Evolutionary conservation across 2,888 invertebrate species (phyloP), one percentile per base, ranked within the genome.

Genomic region (Hyalella azteca): DNA sequence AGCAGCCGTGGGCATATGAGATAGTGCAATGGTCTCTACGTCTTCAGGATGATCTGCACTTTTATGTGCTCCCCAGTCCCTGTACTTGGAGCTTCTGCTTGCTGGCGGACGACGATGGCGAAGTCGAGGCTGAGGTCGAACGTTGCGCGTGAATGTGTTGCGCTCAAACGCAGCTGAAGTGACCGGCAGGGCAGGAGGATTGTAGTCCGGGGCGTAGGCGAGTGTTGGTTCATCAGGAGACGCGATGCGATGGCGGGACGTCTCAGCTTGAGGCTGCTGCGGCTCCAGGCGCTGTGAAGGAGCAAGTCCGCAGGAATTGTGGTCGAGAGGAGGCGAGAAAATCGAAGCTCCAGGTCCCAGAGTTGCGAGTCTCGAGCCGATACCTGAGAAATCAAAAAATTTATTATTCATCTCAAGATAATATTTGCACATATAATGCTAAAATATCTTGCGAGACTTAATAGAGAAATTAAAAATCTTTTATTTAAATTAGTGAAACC

Each of bases 31-130:
- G 39, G 22, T 36, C 39, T 66, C 66, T n/a, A 32, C 66, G 32
- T 36, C 66, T 5, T 66, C 66, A 22, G 13, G 3, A 7, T 36
- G 19, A 66, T 66, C 66, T n/a, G 32, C 39, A 13, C 66, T 11
- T 19, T 36, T 66, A 4, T 32, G 36, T 5, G 66, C 36, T 7
- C 36, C 29, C 66, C 66, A 66, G 29, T 66, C 66, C 66, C 66
- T 66, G 39, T 66, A 66, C 66, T 66, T 66, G 66, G 66, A 66
- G 36, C 66, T 66, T 36, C 66, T 32, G 66, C 66, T 75, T 3
- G 75, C 40, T n/a, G 75, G 75, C 3, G 75, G 75, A 5, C 75
- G 13, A 26, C 75, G 36, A 26, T 45, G 75, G 45, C 45, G 75
- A n/a, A 45, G 19, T 19, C 75, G 40, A 22, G 75, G 75, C 45